Base-by-base conservation (phyloP, 2,113 vertebrate species). In the Empidonax alnorum region DNA sequence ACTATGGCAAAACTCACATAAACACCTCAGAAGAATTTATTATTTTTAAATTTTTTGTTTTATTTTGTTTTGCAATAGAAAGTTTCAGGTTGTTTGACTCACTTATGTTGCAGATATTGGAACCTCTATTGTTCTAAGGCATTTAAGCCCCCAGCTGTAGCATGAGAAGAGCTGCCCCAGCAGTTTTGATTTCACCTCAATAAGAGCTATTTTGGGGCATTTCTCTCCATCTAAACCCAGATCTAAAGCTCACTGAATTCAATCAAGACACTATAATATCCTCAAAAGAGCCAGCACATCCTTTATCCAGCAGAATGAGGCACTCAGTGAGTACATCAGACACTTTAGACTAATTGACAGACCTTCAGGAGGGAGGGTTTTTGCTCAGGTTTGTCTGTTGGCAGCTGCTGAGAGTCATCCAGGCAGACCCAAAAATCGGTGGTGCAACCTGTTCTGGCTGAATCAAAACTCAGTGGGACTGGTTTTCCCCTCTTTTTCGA, bases 351-450 rank as follows among this genome's bases (percentile, higher is more conserved):
- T 93, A 80, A 75, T 89, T 94, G 84, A 91, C 91, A 71, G 63
- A 20, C 58, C 80, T 89, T 55, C 61, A 58, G 77, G 75, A 7
- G 74, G 73, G 91, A 25, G 88, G 67, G 89, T 82, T 92, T 89
- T 92, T 89, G 87, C 83, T 77, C 83, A 91, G 87, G 89, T 91
- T 87, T 73, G 83, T 91, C 62, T 20, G 30, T 31, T 55, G 53
- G 53, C 52, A 53, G 83, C 62, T 1, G 3, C 16, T 27, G 72
- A 61, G 83, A 89, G 31, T 94, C 94, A 93, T 59, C 78, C 59
- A 50, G 72, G 61, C 71, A 91, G 71, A 52, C 50, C 46, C 31
- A 39, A 44, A 55, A 55, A 33, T 7, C 21, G 18, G 11, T 7
- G 47, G 53, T 79, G 63, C 6, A 3, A 41, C 73, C 65, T 59